Evolutionary conservation across 2,888 invertebrate genomes (phyloP), one percentile per base, ranked within the genome.

Genomic region (Camptogramma bilineatum): DNA sequence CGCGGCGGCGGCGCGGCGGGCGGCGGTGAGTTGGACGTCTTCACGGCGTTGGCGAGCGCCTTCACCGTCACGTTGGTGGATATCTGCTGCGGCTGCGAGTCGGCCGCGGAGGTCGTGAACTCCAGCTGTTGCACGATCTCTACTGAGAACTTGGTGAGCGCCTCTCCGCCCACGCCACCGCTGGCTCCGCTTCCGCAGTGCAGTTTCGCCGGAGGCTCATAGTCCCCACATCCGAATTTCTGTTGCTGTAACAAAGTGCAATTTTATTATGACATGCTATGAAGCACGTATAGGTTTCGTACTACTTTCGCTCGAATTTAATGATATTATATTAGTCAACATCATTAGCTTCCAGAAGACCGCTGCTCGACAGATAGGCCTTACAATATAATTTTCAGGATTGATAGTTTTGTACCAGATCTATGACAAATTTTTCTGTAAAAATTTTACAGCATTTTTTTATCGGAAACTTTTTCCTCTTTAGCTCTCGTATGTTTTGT

Each of bases 41-140:
- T 93, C 69, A 90, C 91, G 72, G 90, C 93, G 81, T 91, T 94
- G 73, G 86, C 94, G 78, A 92, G 86, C 64, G 91, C 92, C 76
- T 98, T 98, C 70, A 98, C 98, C 57, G 98, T 98, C 63, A 98
- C 97, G 93, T 98, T 98, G 72, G 98, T 98, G 80, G 96, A 97
- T 74, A 98, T 98, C 89, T 97, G 97, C 82, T 97, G 97, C 57
- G 97, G 96, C 82, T 97, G 97, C 7, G 97, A 96, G 82, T 96
- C 97, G 52, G 97, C 97, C 57, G 97, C 96, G 52, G 96, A 97
- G 47, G 97, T 97, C 69, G 97, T 97, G 84, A 98, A 98, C 86
- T 98, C 97, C 59, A 97, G 91, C 85, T 97, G 98, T 85, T 98
- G 98, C 19, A 98, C 98, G 77, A 98, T 98, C 90, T 98, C 97